These are phyloP conservation scores for Podocnemis expansa DNA, from an alignment of 2,113 vertebrate genomes.

Conservation along the genomic window DNA sequence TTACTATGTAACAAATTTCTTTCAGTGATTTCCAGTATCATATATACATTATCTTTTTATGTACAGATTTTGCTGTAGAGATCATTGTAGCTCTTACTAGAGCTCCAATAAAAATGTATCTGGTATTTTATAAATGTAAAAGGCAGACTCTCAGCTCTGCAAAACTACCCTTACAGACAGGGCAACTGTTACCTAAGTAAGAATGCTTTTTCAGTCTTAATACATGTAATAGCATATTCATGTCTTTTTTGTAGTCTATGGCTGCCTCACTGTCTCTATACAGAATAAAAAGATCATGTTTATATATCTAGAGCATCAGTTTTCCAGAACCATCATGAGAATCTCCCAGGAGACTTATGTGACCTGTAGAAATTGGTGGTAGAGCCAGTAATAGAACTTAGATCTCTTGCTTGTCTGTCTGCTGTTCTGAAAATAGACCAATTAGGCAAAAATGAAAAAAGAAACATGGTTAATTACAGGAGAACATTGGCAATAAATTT, in stretches of 20 bases:
- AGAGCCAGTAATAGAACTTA: background rate
- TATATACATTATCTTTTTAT: constrained; percentile 15
- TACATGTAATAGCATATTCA: background rate
- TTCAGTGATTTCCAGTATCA: constrained; percentile 28
- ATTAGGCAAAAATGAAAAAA: constrained; percentile 27
- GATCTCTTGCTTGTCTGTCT: background rate
- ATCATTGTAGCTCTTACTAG: constrained; percentile 11
- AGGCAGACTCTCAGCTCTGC: background rate
- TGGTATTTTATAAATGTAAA: background rate
- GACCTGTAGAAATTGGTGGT: background rate
- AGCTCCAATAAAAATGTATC: background rate
- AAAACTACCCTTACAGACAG: background rate
- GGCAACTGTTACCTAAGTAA: background rate
- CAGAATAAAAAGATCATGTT: background rate
- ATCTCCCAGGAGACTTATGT: background rate
- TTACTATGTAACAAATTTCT: constrained; percentile 1
- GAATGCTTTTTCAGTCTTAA: background rate
- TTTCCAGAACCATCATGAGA: background rate
- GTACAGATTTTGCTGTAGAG: constrained; percentile 2
- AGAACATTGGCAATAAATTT: constrained; percentile 33
- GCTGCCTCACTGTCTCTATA: background rate
- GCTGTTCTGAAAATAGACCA: constrained; percentile 5
- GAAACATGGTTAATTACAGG: constrained; percentile 34
- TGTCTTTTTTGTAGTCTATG: background rate
- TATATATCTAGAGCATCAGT: background rate